phyloP scores from a whole-genome alignment of 2,797 vertebrate genomes.

The Galaxias olidus region DNA sequence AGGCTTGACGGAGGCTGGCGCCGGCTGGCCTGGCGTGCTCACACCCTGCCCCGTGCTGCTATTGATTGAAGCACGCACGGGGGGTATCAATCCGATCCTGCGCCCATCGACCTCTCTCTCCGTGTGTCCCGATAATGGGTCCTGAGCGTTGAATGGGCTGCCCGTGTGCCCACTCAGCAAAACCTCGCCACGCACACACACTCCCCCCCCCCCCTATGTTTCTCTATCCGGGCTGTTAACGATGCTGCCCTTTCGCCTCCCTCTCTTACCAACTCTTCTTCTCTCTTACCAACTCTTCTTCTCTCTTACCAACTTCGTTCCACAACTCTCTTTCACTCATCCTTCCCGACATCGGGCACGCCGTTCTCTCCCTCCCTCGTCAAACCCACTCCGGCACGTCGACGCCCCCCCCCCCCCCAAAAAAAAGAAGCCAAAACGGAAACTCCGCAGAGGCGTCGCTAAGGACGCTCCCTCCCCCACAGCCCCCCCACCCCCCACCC shows the following conservation, averaged over 20 bases:
- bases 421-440: too few species aligned
- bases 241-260: neutral
- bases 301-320: neutral
- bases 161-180: constrained; percentile 45
- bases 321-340: constrained; percentile 9
- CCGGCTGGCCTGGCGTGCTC: too few species aligned
- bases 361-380: neutral
- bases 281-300: neutral
- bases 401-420: too few species aligned
- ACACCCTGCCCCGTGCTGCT: too few species aligned
- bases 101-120: constrained; percentile 59
- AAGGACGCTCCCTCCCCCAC: too few species aligned
- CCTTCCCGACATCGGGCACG: too few species aligned
- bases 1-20: too few species aligned
- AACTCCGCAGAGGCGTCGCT: too few species aligned
- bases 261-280: too few species aligned
- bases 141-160: constrained; percentile 53
- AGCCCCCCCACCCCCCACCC: too few species aligned
- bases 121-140: constrained; percentile 55
- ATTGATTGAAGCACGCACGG: constrained; percentile 72
- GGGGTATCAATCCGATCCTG: constrained; percentile 73
- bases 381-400: too few species aligned
- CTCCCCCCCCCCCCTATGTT: neutral
- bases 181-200: constrained; percentile 6
- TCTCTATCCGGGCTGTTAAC: neutral